Base-by-base conservation (phyloP, 2,797 vertebrate genomes). In the Micromesistius poutassou region DNA sequence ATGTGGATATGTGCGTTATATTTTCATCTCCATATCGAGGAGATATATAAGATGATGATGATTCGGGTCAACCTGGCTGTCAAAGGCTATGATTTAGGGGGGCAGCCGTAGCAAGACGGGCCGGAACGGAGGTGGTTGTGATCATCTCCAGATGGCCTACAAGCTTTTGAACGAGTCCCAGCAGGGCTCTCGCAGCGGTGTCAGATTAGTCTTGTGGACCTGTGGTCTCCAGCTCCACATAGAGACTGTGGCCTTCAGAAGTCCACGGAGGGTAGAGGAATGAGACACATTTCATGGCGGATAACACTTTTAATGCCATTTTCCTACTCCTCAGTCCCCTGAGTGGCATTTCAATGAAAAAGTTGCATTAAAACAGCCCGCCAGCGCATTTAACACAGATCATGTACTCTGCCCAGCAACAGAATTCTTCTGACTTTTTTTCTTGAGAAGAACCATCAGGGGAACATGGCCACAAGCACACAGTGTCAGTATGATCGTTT, bases 61-160 rank as follows among this genome's bases (percentile, higher is more conserved):
- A 87, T 89, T 79, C 80, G 76, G 74, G 81, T 77, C 75, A 83
- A 88, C 84, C 84, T 71, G 76, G 76, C 78, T 80, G 87, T 88
- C 85, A 84, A 87, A 80, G 86, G 82, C 83, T 81, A 78, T 89
- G 79, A 89, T 89, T 86, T 86, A 79, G 74, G 74, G 76, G 78
- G 82, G 76, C 74, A 79, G 80, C 83, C 73, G 81, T 78, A 74
- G 77, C 71, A 77, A 81, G 80, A 88, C 86, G 75, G 83, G 74
- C 78, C 72, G 78, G 68, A 68, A 68, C 75, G 30, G 76, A 82
- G 81, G n/a, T 79, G 77, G 73, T 84, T 25, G 73, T 87, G 89
- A 93, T 92, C 84, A 82, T 84, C 87, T 86, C 89, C 92, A 93
- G 90, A 92, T 93, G 92, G 81, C 77, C 71, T 77, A 30, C 31